Evolutionary conservation across 2,113 vertebrate species (phyloP), one percentile per base, ranked within the genome.

Genomic region (Daubentonia madagascariensis): DNA sequence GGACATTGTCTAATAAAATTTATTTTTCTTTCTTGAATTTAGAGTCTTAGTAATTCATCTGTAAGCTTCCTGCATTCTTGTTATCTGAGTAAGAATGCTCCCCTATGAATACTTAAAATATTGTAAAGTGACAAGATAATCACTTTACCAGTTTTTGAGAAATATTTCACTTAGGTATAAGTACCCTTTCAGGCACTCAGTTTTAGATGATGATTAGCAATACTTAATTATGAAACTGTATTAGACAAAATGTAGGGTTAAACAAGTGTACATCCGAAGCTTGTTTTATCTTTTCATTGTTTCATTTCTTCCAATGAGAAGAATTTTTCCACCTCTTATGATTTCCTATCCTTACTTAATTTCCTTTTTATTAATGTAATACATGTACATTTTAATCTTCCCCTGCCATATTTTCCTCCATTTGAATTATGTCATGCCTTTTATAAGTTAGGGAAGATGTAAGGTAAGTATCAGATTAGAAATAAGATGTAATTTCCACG

Each of bases 401-500:
- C 43, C 20, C 23, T 16, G 14, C 22, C 52, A 6, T 84, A 59
- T 57, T 87, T 97, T 67, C 48, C 32, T 94, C 18, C 28, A 79
- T 81, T 90, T 90, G 13, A 95, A 43, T 83, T 61, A 37, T 86
- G 16, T 79, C 75, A 95, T 94, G 10, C 16, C 57, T 94, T 89
- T 86, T 80, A 37, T 86, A 91, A 88, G 32, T 43, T 70, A 88
- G 6, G 12, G 18, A 81, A 50, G 18, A 78, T 85, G 45, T 72
- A 92, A 86, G 18, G 14, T 54, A 28, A 1, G 3, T 79, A 67
- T 63, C 52, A 61, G 43, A 67, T 45, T 68, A 6, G 35, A 70
- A 93, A 72, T 95, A 93, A 96, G 14, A 28, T 78, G 6, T 40
- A 20, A 94, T 97, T 97, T 95, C 6, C 25, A 11, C 59, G 40